phyloP scores from a whole-genome alignment of 2,888 invertebrate species.

The Tetrapedia diversipes region DNA sequence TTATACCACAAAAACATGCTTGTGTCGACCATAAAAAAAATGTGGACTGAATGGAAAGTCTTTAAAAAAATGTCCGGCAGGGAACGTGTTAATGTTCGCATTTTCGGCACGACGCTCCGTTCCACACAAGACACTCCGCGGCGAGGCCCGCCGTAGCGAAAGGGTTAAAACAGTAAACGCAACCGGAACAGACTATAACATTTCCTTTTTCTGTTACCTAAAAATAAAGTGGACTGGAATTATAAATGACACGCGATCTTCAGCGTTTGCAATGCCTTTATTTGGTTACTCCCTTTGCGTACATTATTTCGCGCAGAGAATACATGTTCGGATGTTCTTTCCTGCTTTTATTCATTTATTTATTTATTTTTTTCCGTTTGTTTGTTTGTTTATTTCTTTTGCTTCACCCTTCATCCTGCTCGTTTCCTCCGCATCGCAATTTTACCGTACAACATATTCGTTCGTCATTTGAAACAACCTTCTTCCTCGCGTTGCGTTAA shows the following conservation, averaged over 20 bases:
- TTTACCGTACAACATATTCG: conserved; percentile 25
- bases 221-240: not conserved
- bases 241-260: conserved; percentile 57
- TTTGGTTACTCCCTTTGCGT: conserved; percentile 76
- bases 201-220: not conserved
- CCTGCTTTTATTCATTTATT: conserved; percentile 40
- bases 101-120: no score
- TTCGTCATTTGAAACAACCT: conserved; percentile 38
- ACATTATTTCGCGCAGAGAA: conserved; percentile 70
- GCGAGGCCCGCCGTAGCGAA: no score
- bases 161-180: no score
- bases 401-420: not conserved
- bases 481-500: conserved; percentile 36
- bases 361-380: conserved; percentile 35
- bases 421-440: conserved; percentile 14
- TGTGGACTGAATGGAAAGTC: no score
- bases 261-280: conserved; percentile 77
- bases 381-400: conserved; percentile 36
- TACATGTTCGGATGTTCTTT: conserved; percentile 47
- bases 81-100: no score
- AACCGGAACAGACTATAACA: no score
- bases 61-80: no score
- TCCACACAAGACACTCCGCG: no score
- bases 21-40: no score
- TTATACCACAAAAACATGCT: no score